Base-by-base conservation (phyloP, 2,113 vertebrate species). In the Solea solea region DNA sequence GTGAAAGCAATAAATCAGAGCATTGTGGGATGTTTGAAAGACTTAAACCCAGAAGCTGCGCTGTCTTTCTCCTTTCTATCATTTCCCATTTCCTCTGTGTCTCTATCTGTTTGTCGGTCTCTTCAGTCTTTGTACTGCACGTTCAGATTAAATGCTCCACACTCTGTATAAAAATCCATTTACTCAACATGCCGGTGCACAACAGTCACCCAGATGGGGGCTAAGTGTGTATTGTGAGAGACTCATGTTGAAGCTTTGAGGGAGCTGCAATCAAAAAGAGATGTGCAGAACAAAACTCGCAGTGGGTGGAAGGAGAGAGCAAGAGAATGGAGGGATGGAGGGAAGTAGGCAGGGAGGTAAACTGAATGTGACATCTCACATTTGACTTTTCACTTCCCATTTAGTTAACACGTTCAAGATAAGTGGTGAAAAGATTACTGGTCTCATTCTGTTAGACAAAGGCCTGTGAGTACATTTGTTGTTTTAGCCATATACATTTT, bases 381-480 rank as follows among this genome's bases (percentile, higher is more conserved):
- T 91, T 90, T 84, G 86, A 90, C 86, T 90, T 86, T 90, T 91
- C 89, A 87, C 89, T 91, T 90, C 86, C 83, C 71, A 90, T 92
- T 90, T 89, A 65, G 86, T 49, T 86, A 87, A 90, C 76, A 52
- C 48, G 58, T 83, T 67, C 67, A 76, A 80, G 84, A 88, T 84
- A 87, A 91, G 88, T 83, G 84, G 84, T 86, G 78, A 80, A 82
- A 85, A 82, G 77, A 87, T 90, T 86, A 88, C 88, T 80, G 80
- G 41, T 82, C 74, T 87, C 74, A 69, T 89, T 87, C 69, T 84
- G 80, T 69, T 80, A 85, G 76, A 89, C 90, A 86, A 86, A 88
- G 66, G 53, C 68, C n/a, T 25, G 34, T 63, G 73, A 58, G 71
- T 11, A n/a, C 41, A 16, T 76, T 72, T 82, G 81, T 74, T 77